These are phyloP conservation scores for Ovibos moschatus DNA, from an alignment of 2,113 vertebrate species.

Conservation along the genomic window DNA sequence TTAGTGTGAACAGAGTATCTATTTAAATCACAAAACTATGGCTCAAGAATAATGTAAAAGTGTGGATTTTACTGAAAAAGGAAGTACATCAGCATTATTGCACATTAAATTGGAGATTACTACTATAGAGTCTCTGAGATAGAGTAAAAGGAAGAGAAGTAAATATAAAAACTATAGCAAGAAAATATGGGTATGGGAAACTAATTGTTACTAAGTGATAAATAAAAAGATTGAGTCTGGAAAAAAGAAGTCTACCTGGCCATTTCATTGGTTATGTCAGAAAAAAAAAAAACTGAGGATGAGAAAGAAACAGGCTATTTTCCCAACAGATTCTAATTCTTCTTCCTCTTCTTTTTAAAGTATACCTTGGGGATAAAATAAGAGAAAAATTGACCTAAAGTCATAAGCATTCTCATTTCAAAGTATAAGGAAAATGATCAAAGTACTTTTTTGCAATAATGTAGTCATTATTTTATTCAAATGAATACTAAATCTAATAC, in stretches of 20 bases:
- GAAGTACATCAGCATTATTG: background rate
- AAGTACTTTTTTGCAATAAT: background rate
- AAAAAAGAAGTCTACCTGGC: background rate
- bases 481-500: background rate
- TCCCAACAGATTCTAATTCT: background rate
- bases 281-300: background rate
- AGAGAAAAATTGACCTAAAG: background rate
- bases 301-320: background rate
- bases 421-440: background rate
- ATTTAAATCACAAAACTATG: background rate
- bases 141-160: background rate
- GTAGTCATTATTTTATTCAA: background rate
- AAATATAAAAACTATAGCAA: background rate
- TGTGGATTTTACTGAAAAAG: background rate
- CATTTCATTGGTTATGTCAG: background rate
- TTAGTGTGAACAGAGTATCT: background rate
- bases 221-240: background rate
- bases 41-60: background rate
- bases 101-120: background rate
- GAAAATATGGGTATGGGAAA: accelerated
- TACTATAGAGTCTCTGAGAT: background rate
- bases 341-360: background rate
- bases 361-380: background rate
- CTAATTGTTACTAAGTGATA: background rate
- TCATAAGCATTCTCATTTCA: background rate